Conservation (phyloP, 2,113 vertebrate species). For the Aspiorhynchus laticeps region DNA sequence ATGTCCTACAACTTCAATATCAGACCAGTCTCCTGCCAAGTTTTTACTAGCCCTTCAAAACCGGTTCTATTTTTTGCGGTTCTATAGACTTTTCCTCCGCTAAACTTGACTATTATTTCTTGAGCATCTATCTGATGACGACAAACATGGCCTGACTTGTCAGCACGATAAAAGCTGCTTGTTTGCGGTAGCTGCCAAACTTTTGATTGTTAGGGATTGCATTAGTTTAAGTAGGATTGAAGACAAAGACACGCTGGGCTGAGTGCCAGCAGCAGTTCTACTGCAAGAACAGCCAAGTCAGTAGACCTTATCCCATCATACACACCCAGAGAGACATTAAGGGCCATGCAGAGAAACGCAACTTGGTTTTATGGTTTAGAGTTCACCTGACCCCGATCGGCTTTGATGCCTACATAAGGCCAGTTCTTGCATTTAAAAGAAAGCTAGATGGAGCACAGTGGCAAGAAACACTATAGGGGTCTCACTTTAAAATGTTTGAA, state of each 20-base stretch:
- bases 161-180: slow-evolving; percentile 47
- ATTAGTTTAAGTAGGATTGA: slow-evolving; percentile 51
- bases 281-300: slow-evolving; percentile 14
- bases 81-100: not conserved
- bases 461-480: not conserved
- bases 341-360: not conserved
- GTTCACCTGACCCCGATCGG: not conserved
- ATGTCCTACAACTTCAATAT: not conserved
- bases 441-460: not conserved
- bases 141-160: slow-evolving; percentile 48
- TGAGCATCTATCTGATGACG: slow-evolving; percentile 46
- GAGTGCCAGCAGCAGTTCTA: slow-evolving; percentile 1
- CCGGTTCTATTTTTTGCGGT: no score
- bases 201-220: slow-evolving; percentile 56
- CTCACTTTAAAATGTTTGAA: not conserved
- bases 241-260: slow-evolving; percentile 46
- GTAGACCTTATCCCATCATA: slow-evolving; percentile 23
- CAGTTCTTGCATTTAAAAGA: not conserved
- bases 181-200: slow-evolving; percentile 41
- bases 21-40: not conserved
- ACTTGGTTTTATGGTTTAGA: not conserved
- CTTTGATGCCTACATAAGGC: not conserved
- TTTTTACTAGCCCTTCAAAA: not conserved
- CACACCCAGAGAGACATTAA: not conserved
- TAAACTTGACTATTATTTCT: slow-evolving; percentile 47